A percentile compares a stretch with the other conserved stretches of the same genome.
Evolutionary conservation across 2,888 invertebrate genomes (phyloP).

Genomic region (Cryptocephalus primarius): DNA sequence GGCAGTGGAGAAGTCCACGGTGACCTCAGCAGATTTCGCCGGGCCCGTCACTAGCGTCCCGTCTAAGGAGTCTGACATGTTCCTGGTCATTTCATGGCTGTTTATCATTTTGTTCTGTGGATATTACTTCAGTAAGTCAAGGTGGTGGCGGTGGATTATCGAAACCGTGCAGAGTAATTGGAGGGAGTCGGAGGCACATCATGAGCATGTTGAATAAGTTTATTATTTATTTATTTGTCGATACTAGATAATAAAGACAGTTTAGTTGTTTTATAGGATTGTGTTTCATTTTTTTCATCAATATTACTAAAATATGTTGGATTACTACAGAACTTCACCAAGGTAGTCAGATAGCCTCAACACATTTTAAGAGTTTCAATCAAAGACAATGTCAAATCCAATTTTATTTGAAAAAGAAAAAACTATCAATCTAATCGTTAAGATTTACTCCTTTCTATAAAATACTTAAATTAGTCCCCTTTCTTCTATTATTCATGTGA

Average conservation of each 20-base stretch:
- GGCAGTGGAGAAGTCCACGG: conserved; percentile 49
- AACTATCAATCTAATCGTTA: not conserved
- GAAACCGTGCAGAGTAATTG: conserved; percentile 78
- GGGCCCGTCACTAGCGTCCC: conserved; percentile 75
- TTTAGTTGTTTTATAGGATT: too few relatives aligned
- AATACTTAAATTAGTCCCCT: conserved; percentile 43
- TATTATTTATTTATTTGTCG: too few relatives aligned
- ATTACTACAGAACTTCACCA: too few relatives aligned
- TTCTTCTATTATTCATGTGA: conserved; percentile 62
- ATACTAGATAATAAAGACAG: too few relatives aligned
- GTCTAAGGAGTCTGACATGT: conserved; percentile 67
- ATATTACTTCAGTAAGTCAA: conserved; percentile 68
- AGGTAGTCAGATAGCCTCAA: too few relatives aligned
- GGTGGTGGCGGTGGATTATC: conserved; percentile 66
- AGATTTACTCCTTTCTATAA: conserved; percentile 11
- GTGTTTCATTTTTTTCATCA: too few relatives aligned
- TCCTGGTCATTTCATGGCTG: conserved; percentile 71
- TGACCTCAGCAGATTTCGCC: conserved; percentile 63
- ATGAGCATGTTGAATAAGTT: conserved; percentile 48
- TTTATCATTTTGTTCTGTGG: conserved; percentile 67
- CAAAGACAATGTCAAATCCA: too few relatives aligned
- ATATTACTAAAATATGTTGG: too few relatives aligned
- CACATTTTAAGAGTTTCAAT: too few relatives aligned
- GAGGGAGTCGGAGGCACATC: conserved; percentile 79
- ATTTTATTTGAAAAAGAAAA: too few relatives aligned